phyloP scores from a whole-genome alignment of 2,888 invertebrate genomes.

The Zootermopsis nevadensis region DNA sequence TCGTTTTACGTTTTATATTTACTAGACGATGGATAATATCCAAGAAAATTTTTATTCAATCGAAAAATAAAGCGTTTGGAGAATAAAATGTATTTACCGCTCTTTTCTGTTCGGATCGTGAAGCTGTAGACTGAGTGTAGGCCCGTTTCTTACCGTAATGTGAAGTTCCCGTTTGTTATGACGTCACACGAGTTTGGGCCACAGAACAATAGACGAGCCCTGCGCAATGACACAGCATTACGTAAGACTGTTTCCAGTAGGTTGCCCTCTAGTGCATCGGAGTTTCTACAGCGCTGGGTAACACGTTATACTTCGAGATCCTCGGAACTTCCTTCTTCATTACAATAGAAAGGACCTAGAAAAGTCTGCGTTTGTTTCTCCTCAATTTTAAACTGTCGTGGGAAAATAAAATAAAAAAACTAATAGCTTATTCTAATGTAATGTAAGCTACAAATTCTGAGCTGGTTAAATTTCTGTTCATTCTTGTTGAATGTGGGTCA shows the following conservation, averaged over 20 bases:
- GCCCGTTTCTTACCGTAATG: no score
- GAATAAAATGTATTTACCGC: no score
- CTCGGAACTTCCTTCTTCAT: constrained; percentile 15
- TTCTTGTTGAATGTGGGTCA: constrained; percentile 10
- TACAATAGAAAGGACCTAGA: background rate
- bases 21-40: no score
- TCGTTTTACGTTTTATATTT: no score
- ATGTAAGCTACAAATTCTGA: background rate
- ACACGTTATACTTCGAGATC: background rate
- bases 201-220: background rate
- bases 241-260: background rate
- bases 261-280: background rate
- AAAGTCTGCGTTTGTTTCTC: background rate
- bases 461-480: background rate
- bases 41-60: no score
- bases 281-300: background rate
- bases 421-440: background rate
- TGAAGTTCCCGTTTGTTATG: background rate
- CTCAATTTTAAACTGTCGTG: background rate
- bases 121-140: no score
- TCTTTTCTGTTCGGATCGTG: no score
- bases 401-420: background rate
- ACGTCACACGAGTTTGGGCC: background rate
- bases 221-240: background rate
- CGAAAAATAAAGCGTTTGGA: no score